Conservation (phyloP, 2,888 invertebrate species). For the Pollenia labialis region DNA sequence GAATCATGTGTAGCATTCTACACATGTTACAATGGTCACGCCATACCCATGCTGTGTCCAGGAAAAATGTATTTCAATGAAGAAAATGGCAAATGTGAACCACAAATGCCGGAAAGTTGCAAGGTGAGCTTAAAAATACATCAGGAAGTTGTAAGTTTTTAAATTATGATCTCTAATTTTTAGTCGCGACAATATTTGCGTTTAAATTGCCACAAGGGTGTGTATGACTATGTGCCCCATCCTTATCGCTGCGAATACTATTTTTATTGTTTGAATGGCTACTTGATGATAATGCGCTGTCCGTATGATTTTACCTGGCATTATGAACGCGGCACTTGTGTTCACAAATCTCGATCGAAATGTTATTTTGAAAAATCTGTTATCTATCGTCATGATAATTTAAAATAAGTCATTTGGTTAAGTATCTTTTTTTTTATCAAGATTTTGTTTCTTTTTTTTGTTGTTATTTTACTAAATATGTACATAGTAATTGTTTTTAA, state of each 20-base stretch:
- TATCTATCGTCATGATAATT: conserved; percentile 44
- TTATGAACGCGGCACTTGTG: conserved; percentile 76
- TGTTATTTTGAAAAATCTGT: conserved; percentile 72
- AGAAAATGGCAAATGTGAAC: conserved; percentile 75
- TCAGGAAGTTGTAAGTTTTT: neutral
- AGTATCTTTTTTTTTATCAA: neutral
- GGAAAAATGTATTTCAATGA: conserved; percentile 76
- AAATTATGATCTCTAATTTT: conserved; percentile 12
- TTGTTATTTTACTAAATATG: neutral
- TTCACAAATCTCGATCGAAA: conserved; percentile 74
- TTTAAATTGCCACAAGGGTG: conserved; percentile 73
- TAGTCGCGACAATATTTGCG: conserved; percentile 65
- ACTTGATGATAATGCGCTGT: conserved; percentile 78
- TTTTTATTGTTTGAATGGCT: conserved; percentile 79
- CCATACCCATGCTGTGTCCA: conserved; percentile 78
- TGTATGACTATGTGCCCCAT: conserved; percentile 77
- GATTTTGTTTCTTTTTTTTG: neutral
- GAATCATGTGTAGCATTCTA: conserved; percentile 78
- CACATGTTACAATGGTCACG: conserved; percentile 78
- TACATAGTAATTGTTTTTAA: neutral
- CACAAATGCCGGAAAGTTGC: conserved; percentile 74
- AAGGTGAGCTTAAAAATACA: conserved; percentile 69
- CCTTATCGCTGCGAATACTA: conserved; percentile 79
- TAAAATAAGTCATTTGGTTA: neutral
- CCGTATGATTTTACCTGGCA: conserved; percentile 78